phyloP scores from a whole-genome alignment of 2,113 vertebrate species.

The Talpa occidentalis region DNA sequence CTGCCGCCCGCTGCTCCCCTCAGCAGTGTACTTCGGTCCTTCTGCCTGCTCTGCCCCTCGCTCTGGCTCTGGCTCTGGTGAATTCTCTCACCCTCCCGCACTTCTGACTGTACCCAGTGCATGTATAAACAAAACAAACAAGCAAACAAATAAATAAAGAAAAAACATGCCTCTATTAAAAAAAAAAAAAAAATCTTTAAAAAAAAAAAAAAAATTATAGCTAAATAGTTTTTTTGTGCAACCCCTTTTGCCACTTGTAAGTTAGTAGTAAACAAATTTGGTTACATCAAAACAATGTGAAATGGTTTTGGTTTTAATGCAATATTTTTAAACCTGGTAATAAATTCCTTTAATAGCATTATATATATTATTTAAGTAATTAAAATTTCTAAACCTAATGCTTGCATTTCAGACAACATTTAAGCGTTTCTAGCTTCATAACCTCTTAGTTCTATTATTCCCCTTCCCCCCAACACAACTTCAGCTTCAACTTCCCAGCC shows the following conservation, averaged over 20 bases:
- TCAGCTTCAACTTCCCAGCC: not conserved
- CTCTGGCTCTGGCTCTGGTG: too few species aligned
- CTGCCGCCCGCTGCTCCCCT: too few species aligned
- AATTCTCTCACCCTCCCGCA: too few species aligned
- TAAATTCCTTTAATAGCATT: constrained; percentile 58
- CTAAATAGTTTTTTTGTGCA: constrained; percentile 43
- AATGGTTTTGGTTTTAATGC: constrained; percentile 60
- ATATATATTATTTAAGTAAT: constrained; percentile 28
- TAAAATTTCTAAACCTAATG: constrained; percentile 44
- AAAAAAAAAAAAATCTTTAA: too few species aligned
- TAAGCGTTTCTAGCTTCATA: constrained; percentile 16
- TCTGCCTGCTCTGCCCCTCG: too few species aligned
- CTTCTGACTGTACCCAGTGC: too few species aligned
- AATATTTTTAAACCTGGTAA: constrained; percentile 62
- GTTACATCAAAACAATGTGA: constrained; percentile 61
- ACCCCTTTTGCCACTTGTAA: constrained; percentile 50
- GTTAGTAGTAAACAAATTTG: constrained; percentile 56
- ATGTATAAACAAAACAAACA: too few species aligned
- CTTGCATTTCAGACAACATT: constrained; percentile 26
- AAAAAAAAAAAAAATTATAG: too few species aligned
- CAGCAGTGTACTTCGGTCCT: too few species aligned
- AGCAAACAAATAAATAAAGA: too few species aligned
- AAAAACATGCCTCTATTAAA: too few species aligned
- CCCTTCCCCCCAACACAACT: not conserved
- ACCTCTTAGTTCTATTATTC: not conserved